Percentiles rank a stretch among this genome's conserved stretches.
Evolutionary conservation across 2,888 invertebrate genomes (phyloP).

Genomic region (Drosophila silvestris): DNA sequence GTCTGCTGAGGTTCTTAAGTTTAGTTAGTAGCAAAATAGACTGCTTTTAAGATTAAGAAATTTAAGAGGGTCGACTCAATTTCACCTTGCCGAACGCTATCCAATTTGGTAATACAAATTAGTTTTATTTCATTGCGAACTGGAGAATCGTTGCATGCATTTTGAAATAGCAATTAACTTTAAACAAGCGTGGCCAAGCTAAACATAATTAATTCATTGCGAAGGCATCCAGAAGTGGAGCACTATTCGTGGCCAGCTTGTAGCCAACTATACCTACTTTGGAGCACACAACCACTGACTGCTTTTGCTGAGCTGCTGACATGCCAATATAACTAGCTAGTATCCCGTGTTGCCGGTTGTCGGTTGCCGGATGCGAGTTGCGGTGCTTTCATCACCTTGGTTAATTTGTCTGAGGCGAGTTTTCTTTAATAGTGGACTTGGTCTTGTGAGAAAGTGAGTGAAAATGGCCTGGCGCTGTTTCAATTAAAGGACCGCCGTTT

Average conservation of each 20-base stretch:
- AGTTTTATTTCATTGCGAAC: conserved; percentile 23
- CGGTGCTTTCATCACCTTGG: conserved; percentile 52
- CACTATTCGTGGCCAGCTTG: conserved; percentile 50
- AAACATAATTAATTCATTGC: conserved; percentile 66
- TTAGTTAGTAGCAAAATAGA: not conserved
- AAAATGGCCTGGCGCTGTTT: conserved; percentile 50
- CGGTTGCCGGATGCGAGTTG: conserved; percentile 18
- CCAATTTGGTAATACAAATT: conserved; percentile 42
- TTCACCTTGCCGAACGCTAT: conserved; percentile 8
- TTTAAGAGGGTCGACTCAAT: not conserved
- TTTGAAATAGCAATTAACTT: conserved; percentile 70
- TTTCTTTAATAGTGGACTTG: conserved; percentile 45
- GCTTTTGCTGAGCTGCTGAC: conserved; percentile 34
- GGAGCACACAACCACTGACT: not conserved
- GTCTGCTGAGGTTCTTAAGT: not conserved
- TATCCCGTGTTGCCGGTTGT: conserved; percentile 28
- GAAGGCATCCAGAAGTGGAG: conserved; percentile 30
- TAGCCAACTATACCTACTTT: conserved; percentile 28
- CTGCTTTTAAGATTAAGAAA: not conserved
- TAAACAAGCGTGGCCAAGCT: conserved; percentile 59
- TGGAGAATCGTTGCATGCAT: conserved; percentile 48
- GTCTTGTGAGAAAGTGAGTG: conserved; percentile 45
- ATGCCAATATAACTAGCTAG: conserved; percentile 42
- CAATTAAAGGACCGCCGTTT: conserved; percentile 53
- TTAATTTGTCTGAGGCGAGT: conserved; percentile 57